phyloP scores from a whole-genome alignment of 1,140 invertebrate genomes.

The Zaprionus ghesquierei region DNA sequence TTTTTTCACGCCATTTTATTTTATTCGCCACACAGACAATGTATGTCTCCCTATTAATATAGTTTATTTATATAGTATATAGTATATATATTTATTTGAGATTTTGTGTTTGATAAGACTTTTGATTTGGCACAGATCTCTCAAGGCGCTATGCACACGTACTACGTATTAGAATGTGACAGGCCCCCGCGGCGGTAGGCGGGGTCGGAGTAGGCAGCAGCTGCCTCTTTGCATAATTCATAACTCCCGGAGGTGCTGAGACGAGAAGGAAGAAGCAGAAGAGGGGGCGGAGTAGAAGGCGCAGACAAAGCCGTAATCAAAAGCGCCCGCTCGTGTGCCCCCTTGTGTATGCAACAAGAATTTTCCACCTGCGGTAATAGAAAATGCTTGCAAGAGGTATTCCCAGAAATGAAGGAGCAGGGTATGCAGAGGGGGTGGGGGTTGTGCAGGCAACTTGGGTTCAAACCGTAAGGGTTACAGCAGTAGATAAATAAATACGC shows the following conservation, averaged over 20 bases:
- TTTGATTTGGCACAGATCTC: slow-evolving; percentile 7
- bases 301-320: slow-evolving; percentile 53
- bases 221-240: slow-evolving; percentile 71
- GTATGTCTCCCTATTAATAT: background rate
- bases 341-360: slow-evolving; percentile 68
- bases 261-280: background rate
- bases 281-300: background rate
- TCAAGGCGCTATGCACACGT: slow-evolving; percentile 9
- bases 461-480: background rate
- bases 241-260: slow-evolving; percentile 68
- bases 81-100: slow-evolving; percentile 14
- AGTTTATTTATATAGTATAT: slow-evolving; percentile 10
- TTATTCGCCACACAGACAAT: slow-evolving; percentile 37
- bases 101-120: slow-evolving; percentile 26
- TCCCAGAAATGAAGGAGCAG: background rate
- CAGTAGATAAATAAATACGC: background rate
- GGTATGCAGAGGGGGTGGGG: background rate
- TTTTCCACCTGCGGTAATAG: slow-evolving; percentile 47
- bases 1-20: slow-evolving; percentile 55
- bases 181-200: slow-evolving; percentile 16
- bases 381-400: slow-evolving; percentile 30
- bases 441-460: background rate
- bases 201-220: background rate
- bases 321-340: slow-evolving; percentile 51
- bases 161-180: slow-evolving; percentile 50